Base-by-base conservation (phyloP, 2,888 invertebrate genomes). In the Clusia tigrina region DNA sequence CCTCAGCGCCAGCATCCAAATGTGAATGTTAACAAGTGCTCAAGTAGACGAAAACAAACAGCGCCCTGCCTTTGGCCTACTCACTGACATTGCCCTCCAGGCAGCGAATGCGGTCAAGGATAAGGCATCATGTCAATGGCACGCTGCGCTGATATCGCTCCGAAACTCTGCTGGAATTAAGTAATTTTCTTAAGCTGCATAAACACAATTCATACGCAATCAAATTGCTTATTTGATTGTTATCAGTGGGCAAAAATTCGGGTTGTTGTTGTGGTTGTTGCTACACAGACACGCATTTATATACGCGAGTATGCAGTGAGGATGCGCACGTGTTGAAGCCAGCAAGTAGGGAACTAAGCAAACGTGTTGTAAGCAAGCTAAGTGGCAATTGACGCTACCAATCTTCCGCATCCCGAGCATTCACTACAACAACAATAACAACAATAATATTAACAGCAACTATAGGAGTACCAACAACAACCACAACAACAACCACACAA, bases 271-370 rank as follows among this genome's bases (percentile, higher is more conserved):
- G 24, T 17, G 42, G 18, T n/a, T n/a, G n/a, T n/a, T n/a, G n/a
- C n/a, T n/a, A n/a, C n/a, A n/a, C n/a, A n/a, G n/a, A n/a, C n/a
- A n/a, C n/a, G n/a, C n/a, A n/a, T n/a, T n/a, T n/a, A n/a, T n/a
- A n/a, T n/a, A n/a, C n/a, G n/a, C n/a, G n/a, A n/a, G n/a, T n/a
- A n/a, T n/a, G n/a, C 32, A 32, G 12, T 15, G 15, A 42, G n/a
- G 42, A n/a, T n/a, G 60, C 54, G 61, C 61, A 61, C 61, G 61
- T 61, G 61, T 61, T 61, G 48, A 26, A 56, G 48, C 32, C 25
- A 42, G 55, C 61, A 52, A 20, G 51, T 38, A 51, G n/a, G 17
- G 23, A 15, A 22, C 42, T 24, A 9, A 20, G 15, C 12, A 22
- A 1, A 2, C 24, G 25, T 5, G 18, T 2, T 12, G 17, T n/a